Base-by-base conservation (phyloP, 2,113 vertebrate species). In the Archocentrus centrarchus region DNA sequence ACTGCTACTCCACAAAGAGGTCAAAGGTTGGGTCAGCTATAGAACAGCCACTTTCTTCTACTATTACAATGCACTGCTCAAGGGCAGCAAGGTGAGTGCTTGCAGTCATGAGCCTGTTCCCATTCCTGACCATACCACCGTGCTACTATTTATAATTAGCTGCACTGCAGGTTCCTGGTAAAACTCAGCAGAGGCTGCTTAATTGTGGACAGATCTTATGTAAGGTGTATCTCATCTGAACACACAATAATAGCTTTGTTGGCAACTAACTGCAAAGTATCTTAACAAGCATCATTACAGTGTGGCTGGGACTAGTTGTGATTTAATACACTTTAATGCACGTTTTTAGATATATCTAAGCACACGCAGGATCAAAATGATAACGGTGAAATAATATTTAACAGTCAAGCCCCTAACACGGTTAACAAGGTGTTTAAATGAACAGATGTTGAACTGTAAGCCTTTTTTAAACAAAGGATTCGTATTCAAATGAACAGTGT, bases 1-100 rank as follows among this genome's bases (percentile, higher is more conserved):
- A 20, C 44, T 73, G 24, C 44, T 70, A 30, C 53, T 82, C 15
- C 79, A 66, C 20, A 37, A 20, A 59, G 41, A 89, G 70, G 79
- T 87, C 80, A 89, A 62, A 89, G 83, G 63, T 86, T 47, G 13
- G 75, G 77, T 84, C n/a, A 4, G 11, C n/a, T 53, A 30, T 59
- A 58, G 83, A 85, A 58, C 73, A 86, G 80, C 30, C 35, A 86
- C 62, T 76, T 83, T 6, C 76, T n/a, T 70, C 66, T 0, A 32
- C 66, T 0, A 20, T 53, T 73, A 20, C 44, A 32, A 13, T 44
- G 27, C 24, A 41, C 24, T 68, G 60, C n/a, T 86, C 78, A 86
- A 83, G 62, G 75, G 84, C 80, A 64, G 64, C 5, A 17, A 18
- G 53, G 20, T 41, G 78, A 59, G 78, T 53, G 32, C 37, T 61